These are phyloP conservation scores for Heterodera filipjevi DNA, from an alignment of 2,888 invertebrate genomes.

Conservation along the genomic window DNA sequence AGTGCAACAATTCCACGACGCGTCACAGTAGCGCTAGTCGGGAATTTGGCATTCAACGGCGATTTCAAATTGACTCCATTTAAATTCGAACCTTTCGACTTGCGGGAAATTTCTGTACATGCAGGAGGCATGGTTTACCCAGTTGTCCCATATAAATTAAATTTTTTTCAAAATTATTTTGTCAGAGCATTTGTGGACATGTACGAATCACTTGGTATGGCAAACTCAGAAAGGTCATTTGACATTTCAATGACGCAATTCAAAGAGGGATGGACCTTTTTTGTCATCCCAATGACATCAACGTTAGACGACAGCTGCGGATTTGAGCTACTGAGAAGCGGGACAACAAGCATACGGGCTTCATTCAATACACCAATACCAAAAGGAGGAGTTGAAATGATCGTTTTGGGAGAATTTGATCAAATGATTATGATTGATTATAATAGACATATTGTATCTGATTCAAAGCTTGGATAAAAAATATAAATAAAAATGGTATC, in stretches of 20 bases:
- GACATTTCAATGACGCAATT: slow-evolving; percentile 28
- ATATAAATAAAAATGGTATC: background rate
- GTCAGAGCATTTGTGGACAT: slow-evolving; percentile 34
- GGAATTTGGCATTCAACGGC: slow-evolving; percentile 33
- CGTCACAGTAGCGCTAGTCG: slow-evolving; percentile 29
- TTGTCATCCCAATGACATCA: slow-evolving; percentile 32
- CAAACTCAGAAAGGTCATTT: slow-evolving; percentile 10
- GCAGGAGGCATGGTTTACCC: slow-evolving; percentile 32
- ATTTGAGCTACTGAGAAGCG: slow-evolving; percentile 34
- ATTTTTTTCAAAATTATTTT: slow-evolving; percentile 24
- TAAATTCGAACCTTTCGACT: slow-evolving; percentile 37
- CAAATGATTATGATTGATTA: slow-evolving; percentile 33
- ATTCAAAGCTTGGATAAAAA: slow-evolving; percentile 12
- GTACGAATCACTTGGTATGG: slow-evolving; percentile 19
- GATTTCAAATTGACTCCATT: slow-evolving; percentile 31
- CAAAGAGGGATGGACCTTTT: slow-evolving; percentile 31
- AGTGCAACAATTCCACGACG: slow-evolving; percentile 38
- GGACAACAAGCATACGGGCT: slow-evolving; percentile 25
- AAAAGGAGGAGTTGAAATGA: slow-evolving; percentile 20
- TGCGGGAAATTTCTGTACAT: slow-evolving; percentile 30
- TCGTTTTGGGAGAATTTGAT: slow-evolving; percentile 37
- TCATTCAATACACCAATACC: slow-evolving; percentile 29
- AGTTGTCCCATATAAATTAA: slow-evolving; percentile 29
- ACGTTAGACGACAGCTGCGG: slow-evolving; percentile 34
- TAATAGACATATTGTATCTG: slow-evolving; percentile 27